Base-by-base conservation (phyloP, 2,888 invertebrate species). In the Apamea sordens region DNA sequence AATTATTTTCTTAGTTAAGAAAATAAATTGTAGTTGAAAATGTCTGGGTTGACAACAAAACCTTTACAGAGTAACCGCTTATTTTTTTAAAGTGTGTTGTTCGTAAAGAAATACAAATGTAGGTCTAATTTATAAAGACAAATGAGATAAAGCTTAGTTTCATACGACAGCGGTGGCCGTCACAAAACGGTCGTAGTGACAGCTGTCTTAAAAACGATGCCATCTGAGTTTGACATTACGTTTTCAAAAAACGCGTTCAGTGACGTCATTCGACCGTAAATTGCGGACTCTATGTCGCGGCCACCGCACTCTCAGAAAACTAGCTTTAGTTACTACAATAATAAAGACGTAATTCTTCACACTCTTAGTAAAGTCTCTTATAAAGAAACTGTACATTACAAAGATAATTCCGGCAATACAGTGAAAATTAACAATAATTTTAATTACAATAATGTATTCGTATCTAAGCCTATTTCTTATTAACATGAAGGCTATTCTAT, bases 361-460 rank as follows among this genome's bases (percentile, higher is more conserved):
- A 63, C 13, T 63, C 21, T 41, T 50, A 28, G 69, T 72, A 67
- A 75, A 73, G 73, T 86, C 21, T 87, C 78, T 79, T 75, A 83
- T 73, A 77, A 85, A 89, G 89, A 91, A 92, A 92, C 91, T 86
- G 89, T 92, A 91, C 90, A 67, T 89, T 89, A 91, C 84, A 82
- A 75, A 82, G 79, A 85, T 82, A 83, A 91, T 89, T 85, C 78
- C 91, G 89, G 90, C 89, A 89, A 89, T 74, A 80, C 2, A 77
- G 67, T 80, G 63, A 88, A 64, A 86, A 84, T 78, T 75, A 77
- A 85, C 56, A 80, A 80, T 82, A 77, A 77, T 82, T 80, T 83
- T 73, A 79, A 83, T 87, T 79, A 87, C 80, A 70, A 85, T 90
- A 70, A 85, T 90, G 85, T 89, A 89, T 84, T 81, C 61, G 63